Evolutionary conservation across 2,888 invertebrate species (phyloP).

Genomic region (Lamproptera curius): DNA sequence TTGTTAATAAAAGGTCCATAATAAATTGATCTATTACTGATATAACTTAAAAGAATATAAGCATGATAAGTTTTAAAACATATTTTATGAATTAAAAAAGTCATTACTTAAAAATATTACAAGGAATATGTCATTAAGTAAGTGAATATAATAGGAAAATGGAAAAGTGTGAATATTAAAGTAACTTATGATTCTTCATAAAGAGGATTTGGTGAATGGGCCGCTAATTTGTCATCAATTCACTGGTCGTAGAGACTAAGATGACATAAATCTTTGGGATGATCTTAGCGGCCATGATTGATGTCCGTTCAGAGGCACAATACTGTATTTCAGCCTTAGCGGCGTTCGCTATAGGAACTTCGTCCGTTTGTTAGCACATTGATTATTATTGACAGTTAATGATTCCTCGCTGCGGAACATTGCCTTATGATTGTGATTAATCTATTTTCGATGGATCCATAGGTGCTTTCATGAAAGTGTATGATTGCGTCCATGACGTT

Average conservation of each 20-base stretch:
- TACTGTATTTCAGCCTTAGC: neutral
- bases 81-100: too few species aligned
- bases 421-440: constrained; percentile 45
- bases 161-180: too few species aligned
- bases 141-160: too few species aligned
- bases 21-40: too few species aligned
- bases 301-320: constrained; percentile 36
- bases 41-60: too few species aligned
- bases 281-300: constrained; percentile 44
- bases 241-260: neutral
- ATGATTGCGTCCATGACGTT: neutral
- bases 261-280: constrained; percentile 8
- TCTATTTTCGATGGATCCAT: constrained; percentile 29
- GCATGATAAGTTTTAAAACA: too few species aligned
- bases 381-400: constrained; percentile 47
- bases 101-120: too few species aligned
- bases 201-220: too few species aligned
- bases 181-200: too few species aligned
- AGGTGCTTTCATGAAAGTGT: constrained; percentile 16
- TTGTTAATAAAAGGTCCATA: too few species aligned
- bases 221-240: too few species aligned
- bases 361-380: constrained; percentile 38
- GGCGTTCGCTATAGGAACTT: constrained; percentile 32
- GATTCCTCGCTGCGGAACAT: constrained; percentile 44
- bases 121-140: too few species aligned